Conservation (phyloP, 1,140 invertebrate species). For the Ladona fulva region DNA sequence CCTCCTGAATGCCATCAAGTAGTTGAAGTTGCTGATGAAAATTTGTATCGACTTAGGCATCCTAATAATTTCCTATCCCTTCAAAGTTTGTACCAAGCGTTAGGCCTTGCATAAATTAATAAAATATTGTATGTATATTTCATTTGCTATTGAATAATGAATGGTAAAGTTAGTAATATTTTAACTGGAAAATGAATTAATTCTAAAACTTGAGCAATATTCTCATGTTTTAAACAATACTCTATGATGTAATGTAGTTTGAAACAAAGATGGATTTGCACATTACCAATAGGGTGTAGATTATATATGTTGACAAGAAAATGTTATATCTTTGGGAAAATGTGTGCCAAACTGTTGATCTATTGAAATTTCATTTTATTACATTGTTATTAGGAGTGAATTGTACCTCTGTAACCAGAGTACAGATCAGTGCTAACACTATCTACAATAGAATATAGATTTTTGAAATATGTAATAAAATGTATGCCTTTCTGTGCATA, state of each 20-base stretch:
- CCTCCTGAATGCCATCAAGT: neutral
- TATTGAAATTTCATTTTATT: slow-evolving; percentile 9
- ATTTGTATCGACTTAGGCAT: neutral
- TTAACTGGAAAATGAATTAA: neutral
- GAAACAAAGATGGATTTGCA: neutral
- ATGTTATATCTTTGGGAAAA: slow-evolving; percentile 5
- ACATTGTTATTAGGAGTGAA: neutral
- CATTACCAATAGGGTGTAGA: neutral
- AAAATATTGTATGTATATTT: neutral
- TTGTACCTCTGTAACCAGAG: neutral
- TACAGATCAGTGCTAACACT: neutral
- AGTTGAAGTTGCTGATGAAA: neutral
- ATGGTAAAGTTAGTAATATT: neutral
- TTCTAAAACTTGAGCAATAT: slow-evolving; percentile 10
- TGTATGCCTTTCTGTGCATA: neutral
- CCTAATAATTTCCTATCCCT: neutral
- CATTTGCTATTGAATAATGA: neutral
- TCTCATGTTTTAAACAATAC: neutral
- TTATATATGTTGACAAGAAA: neutral
- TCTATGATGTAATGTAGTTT: neutral
- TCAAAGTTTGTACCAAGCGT: neutral
- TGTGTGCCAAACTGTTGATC: slow-evolving; percentile 8
- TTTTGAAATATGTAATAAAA: neutral
- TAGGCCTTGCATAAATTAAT: neutral
- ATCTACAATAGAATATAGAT: neutral